phyloP scores from a whole-genome alignment of 2,888 invertebrate species.

The Lottia scabra region DNA sequence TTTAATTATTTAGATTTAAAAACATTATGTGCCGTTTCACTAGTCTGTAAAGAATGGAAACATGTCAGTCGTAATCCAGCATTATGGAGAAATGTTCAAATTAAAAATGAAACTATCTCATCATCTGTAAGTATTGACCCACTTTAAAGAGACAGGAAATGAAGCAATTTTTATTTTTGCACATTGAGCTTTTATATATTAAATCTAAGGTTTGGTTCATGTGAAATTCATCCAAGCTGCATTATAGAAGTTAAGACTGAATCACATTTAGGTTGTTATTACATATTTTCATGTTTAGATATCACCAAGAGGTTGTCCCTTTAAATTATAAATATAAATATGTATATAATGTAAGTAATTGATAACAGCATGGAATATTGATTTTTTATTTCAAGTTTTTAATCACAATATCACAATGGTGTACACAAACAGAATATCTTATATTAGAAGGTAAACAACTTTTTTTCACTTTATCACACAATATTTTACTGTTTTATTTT shows the following conservation, averaged over 20 bases:
- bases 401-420: slow-evolving; percentile 47
- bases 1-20: slow-evolving; percentile 57
- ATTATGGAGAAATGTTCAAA: slow-evolving; percentile 57
- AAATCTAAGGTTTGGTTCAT: too few relatives aligned
- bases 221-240: too few relatives aligned
- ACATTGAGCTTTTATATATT: too few relatives aligned
- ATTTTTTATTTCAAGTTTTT: slow-evolving; percentile 45
- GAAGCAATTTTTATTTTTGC: too few relatives aligned
- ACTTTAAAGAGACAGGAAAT: too few relatives aligned
- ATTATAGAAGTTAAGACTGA: too few relatives aligned
- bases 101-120: slow-evolving; percentile 50
- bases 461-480: too few relatives aligned
- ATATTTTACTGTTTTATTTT: too few relatives aligned
- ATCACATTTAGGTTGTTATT: too few relatives aligned
- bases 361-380: background rate
- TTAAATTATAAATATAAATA: background rate
- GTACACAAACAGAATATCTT: slow-evolving; percentile 41
- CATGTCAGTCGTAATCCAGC: slow-evolving; percentile 58
- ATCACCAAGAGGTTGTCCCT: too few relatives aligned
- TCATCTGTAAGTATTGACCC: slow-evolving; percentile 38
- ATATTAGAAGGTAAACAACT: slow-evolving; percentile 45
- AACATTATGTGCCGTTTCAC: slow-evolving; percentile 44
- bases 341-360: background rate
- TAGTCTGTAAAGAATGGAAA: slow-evolving; percentile 63
- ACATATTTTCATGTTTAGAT: too few relatives aligned